Evolutionary conservation across 2,797 vertebrate species (phyloP).

Genomic region (Spatula clypeata): DNA sequence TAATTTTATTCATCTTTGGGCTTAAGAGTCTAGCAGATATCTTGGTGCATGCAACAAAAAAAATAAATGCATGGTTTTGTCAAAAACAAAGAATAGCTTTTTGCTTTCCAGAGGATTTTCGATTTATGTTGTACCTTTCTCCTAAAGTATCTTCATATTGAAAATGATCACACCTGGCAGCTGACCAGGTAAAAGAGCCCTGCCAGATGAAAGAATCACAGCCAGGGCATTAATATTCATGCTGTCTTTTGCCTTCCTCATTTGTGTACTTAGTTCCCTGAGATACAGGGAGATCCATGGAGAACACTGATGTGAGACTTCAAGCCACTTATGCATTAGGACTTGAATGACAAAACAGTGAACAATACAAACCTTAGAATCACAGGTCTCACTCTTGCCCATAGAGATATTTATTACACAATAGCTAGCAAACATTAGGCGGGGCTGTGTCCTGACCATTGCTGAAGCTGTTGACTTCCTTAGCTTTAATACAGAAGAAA

Average conservation of each 20-base stretch:
- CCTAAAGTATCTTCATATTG: slow-evolving; percentile 28
- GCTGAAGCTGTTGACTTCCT: background rate
- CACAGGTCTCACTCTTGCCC: background rate
- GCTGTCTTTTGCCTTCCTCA: slow-evolving; percentile 21
- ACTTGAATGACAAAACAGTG: background rate
- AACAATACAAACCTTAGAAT: slow-evolving; percentile 7
- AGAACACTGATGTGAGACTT: background rate
- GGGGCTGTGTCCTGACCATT: background rate
- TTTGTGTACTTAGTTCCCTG: slow-evolving; percentile 50
- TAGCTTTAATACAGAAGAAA: background rate
- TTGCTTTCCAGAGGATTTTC: background rate
- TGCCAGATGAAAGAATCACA: slow-evolving; percentile 1
- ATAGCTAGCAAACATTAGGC: background rate
- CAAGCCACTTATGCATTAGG: background rate
- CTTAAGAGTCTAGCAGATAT: background rate
- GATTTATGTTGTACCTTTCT: background rate
- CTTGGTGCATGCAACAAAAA: background rate
- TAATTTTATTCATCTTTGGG: background rate
- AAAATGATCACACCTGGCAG: slow-evolving; percentile 52
- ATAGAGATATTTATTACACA: background rate
- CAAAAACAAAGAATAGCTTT: background rate
- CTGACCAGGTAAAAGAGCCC: background rate
- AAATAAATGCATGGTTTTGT: background rate
- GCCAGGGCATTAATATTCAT: slow-evolving; percentile 51
- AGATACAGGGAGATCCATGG: background rate